Conservation (phyloP, 2,888 invertebrate genomes). For the Dicranocentrus wangi region DNA sequence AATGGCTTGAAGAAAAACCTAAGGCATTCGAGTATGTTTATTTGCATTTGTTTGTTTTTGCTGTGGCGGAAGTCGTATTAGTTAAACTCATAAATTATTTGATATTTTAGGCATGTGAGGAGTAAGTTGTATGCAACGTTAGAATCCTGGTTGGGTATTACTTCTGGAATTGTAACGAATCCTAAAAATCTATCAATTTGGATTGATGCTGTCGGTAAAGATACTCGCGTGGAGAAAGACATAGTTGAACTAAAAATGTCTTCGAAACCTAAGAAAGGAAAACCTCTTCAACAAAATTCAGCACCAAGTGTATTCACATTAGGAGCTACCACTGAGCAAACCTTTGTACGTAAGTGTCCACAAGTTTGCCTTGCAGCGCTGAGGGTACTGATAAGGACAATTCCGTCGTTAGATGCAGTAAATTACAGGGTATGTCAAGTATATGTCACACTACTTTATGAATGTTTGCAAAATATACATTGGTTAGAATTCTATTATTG, state of each 20-base stretch:
- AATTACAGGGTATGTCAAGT: constrained; percentile 38
- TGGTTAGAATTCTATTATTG: background rate
- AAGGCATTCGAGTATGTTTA: constrained; percentile 61
- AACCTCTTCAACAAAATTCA: constrained; percentile 30
- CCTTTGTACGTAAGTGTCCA: constrained; percentile 36
- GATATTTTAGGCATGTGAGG: too few relatives aligned
- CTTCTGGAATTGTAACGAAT: constrained; percentile 57
- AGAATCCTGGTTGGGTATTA: constrained; percentile 45
- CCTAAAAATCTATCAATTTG: constrained; percentile 29
- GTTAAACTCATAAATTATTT: too few relatives aligned
- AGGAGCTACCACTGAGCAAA: background rate
- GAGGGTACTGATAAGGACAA: constrained; percentile 20
- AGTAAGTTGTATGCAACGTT: constrained; percentile 51
- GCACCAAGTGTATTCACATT: constrained; percentile 1
- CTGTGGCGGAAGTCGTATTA: too few relatives aligned
- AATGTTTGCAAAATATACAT: background rate
- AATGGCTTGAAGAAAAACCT: constrained; percentile 60
- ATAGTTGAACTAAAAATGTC: constrained; percentile 40
- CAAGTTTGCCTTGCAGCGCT: constrained; percentile 33
- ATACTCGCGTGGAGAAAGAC: constrained; percentile 60
- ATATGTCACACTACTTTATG: background rate
- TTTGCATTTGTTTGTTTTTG: too few relatives aligned
- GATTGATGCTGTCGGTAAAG: constrained; percentile 33
- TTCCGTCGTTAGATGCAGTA: constrained; percentile 30
- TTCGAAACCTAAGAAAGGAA: constrained; percentile 46